Conservation (phyloP, 2,888 invertebrate species). For the Vannuccia rotundouncinata region DNA sequence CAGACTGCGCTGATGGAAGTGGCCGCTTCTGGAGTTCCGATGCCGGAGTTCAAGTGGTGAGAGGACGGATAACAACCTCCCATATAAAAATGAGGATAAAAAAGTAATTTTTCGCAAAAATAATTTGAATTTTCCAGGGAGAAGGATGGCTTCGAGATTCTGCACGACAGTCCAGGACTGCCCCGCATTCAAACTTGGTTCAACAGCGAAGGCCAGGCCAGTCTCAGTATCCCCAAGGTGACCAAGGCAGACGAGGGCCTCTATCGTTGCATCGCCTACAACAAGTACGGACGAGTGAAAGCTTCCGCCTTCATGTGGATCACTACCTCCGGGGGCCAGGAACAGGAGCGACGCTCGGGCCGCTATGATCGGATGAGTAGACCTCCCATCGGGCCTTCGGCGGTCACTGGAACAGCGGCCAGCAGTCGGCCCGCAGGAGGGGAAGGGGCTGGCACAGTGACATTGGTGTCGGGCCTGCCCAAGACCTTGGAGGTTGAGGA, state of each 20-base stretch:
- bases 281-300: constrained; percentile 35
- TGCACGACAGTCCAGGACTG: constrained; percentile 8
- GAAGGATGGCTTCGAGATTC: constrained; percentile 39
- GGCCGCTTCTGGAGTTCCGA: constrained; percentile 31
- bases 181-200: not conserved
- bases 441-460: not conserved
- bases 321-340: not conserved
- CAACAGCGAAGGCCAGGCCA: not conserved
- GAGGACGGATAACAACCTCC: not conserved
- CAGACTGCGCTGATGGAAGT: constrained; percentile 22
- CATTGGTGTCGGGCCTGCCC: constrained; percentile 6
- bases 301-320: constrained; percentile 38
- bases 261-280: constrained; percentile 38
- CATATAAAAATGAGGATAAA: no score
- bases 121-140: no score
- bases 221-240: constrained; percentile 25
- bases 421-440: not conserved
- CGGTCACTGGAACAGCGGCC: not conserved
- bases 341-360: not conserved
- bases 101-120: no score
- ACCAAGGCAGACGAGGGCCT: constrained; percentile 38
- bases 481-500: constrained; percentile 4
- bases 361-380: not conserved
- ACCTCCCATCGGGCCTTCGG: not conserved
- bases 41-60: constrained; percentile 38